These are phyloP conservation scores for Metaphire vulgaris DNA, from an alignment of 1,140 invertebrate species.

Conservation along the genomic window DNA sequence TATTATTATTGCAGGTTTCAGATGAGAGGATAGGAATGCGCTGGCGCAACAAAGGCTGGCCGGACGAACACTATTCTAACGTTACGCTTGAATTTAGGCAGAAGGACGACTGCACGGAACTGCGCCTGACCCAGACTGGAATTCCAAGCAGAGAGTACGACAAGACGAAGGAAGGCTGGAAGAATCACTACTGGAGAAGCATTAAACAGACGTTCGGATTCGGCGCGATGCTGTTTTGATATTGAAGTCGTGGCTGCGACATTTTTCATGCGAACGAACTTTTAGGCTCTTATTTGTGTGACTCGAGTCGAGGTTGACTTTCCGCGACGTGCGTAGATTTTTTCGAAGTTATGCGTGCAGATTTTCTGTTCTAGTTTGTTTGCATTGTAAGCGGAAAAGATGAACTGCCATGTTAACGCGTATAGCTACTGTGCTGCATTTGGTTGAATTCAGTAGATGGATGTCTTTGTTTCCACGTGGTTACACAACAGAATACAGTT, in stretches of 20 bases:
- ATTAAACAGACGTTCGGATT: slow-evolving; percentile 89
- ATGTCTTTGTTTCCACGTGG: no score
- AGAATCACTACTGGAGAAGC: slow-evolving; percentile 82
- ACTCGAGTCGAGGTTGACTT: background rate
- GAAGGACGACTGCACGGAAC: slow-evolving; percentile 73
- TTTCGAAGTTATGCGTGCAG: no score
- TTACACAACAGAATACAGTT: no score
- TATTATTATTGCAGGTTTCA: slow-evolving; percentile 62
- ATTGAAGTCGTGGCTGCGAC: no score
- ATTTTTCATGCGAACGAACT: background rate
- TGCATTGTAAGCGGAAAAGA: no score
- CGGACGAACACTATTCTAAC: slow-evolving; percentile 78
- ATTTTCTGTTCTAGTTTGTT: no score
- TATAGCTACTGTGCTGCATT: no score
- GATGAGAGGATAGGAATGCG: slow-evolving; percentile 79
- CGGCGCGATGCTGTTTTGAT: slow-evolving; percentile 64
- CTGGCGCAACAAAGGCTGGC: slow-evolving; percentile 94
- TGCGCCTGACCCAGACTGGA: slow-evolving; percentile 69
- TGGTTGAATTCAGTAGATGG: no score
- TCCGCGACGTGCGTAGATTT: no score
- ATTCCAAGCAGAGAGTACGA: slow-evolving; percentile 72
- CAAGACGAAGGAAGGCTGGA: slow-evolving; percentile 78
- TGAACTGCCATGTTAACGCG: no score
- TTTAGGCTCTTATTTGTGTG: background rate
- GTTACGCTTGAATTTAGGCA: slow-evolving; percentile 78